Base-by-base conservation (phyloP, 2,113 vertebrate species). In the Leucopsar rothschildi region DNA sequence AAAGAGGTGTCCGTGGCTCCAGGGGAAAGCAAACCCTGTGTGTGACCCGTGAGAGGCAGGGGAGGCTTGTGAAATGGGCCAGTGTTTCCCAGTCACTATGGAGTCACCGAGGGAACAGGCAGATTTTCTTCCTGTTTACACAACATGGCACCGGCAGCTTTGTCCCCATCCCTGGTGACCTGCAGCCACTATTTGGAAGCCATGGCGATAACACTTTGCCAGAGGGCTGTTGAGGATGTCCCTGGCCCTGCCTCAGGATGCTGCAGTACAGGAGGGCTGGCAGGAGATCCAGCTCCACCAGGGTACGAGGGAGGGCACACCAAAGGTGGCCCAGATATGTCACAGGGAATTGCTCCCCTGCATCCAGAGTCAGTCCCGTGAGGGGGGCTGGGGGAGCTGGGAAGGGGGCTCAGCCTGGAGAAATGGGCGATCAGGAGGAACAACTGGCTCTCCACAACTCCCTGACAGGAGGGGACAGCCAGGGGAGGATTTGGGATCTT, bases 111-210 rank as follows among this genome's bases (percentile, higher is more conserved):
- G 94, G 87, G 91, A 95, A 93, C 96, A 13, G 79, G 59, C 52
- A 3, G 81, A 39, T 95, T 90, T 94, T 86, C 78, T 94, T 95
- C 92, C 85, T 90, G 90, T 96, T 94, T 91, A 91, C 81, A 42
- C 18, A 71, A 64, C 80, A 59, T 72, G 82, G 70, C 89, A 50
- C 59, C 86, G 55, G 68, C 42, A 55, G 82, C 94, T 66, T 55
- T 79, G 52, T 70, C 82, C 93, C 84, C 76, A 29, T 45, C 63
- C 10, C 66, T 61, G 55, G 47, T 66, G 79, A 85, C 14, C 78
- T 56, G 82, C 47, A 71, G 87, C 40, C 78, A 24, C 66, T 18
- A 0, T 40, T 39, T n/a, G 5, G 37, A 20, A 71, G 80, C 73
- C 37, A 8, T 4, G 65, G 73, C 1, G 1, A 68, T 44, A 29